These are phyloP conservation scores for Ranitomeya imitator DNA, from an alignment of 2,113 vertebrate genomes.

Conservation along the genomic window DNA sequence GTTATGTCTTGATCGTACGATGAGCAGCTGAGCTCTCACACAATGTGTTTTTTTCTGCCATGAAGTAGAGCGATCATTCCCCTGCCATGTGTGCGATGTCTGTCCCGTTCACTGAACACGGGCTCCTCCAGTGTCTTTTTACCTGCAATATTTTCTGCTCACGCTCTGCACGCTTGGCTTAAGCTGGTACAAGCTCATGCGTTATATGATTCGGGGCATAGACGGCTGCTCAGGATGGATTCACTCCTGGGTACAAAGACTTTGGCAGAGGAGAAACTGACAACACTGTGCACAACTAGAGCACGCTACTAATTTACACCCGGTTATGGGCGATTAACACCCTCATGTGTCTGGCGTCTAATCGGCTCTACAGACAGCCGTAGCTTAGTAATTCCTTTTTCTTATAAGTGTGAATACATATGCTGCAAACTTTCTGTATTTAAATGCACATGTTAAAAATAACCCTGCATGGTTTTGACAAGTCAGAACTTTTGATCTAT, in stretches of 20 bases:
- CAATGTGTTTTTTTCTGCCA: background rate
- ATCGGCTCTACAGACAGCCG: background rate
- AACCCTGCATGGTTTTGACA: no score
- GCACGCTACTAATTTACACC: background rate
- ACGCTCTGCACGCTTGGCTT: background rate
- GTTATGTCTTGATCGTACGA: no score
- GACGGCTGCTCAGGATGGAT: background rate
- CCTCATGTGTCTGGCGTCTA: background rate
- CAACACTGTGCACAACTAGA: background rate
- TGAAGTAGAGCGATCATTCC: background rate
- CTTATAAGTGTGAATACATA: background rate
- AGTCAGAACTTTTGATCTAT: background rate
- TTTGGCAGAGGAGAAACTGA: background rate
- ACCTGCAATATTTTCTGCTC: background rate
- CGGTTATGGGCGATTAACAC: slow-evolving; percentile 27
- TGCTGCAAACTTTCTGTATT: background rate
- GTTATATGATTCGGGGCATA: background rate
- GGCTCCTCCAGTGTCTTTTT: slow-evolving; percentile 12
- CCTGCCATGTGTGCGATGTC: background rate
- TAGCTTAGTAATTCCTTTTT: background rate
- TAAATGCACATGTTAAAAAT: no score
- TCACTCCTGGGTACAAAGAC: background rate
- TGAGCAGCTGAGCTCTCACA: background rate
- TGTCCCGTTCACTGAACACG: background rate
- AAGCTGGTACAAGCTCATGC: background rate